Base-by-base conservation (phyloP, 2,797 vertebrate species). In the Miichthys miiuy region DNA sequence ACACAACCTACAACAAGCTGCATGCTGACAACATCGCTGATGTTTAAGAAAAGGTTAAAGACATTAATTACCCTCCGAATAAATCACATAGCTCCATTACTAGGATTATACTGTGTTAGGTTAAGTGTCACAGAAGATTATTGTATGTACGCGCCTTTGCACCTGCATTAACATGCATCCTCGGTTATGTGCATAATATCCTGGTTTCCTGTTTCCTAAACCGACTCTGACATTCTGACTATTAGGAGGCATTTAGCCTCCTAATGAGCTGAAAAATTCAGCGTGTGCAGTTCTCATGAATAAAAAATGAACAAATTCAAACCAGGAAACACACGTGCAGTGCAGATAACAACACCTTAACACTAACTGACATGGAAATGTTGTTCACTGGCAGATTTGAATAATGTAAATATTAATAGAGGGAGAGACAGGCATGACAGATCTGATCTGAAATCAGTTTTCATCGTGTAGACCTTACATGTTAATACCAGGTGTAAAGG, bases 21-120 rank as follows among this genome's bases (percentile, higher is more conserved):
- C 98, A 99, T 99, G 97, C 96, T 97, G 96, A 98, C 63, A 84
- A 92, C 92, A 94, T 94, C 91, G 88, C 94, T 93, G 93, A 92
- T 75, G 34, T 38, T 9, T 44, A 14, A 13, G 93, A 93, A 94
- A 91, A 67, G 6, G 48, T 25, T 75, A 63, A 56, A 56, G 79
- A 87, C 79, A 82, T 73, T 66, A 78, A 82, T 73, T 66, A 78
- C 61, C 13, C 41, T 58, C 30, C 64, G 94, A 93, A 93, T 56
- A 70, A 82, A 84, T 82, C 25, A 71, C 75, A 83, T 84, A 86
- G 76, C 79, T 89, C 76, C 67, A 73, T 81, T 79, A 82, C 69
- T 89, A 81, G 57, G 77, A 81, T 83, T 82, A 88, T 75, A 82
- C 84, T 80, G 62, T 83, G 50, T 81, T 84, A 79, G 61, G 68